A percentile compares a stretch with the other conserved stretches of the same genome.
phyloP scores from a whole-genome alignment of 1,140 invertebrate species.

The Aphaenogaster rudis region DNA sequence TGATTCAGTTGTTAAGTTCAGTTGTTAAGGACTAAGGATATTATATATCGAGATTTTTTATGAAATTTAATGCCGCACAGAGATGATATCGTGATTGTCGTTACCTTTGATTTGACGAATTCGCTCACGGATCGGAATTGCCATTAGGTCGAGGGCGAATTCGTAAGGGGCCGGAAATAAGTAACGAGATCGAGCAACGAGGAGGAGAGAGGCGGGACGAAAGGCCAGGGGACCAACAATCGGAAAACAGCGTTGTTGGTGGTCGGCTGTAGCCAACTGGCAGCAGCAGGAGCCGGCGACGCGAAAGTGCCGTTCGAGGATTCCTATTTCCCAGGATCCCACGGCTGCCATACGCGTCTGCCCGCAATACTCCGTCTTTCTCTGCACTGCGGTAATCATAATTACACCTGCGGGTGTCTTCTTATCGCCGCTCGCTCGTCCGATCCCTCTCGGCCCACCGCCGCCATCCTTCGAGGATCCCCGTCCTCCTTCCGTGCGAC shows the following conservation, averaged over 20 bases:
- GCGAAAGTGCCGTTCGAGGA: slow-evolving; percentile 85
- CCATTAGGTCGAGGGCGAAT: slow-evolving; percentile 21
- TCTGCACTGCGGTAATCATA: slow-evolving; percentile 84
- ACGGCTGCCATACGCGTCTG: slow-evolving; percentile 83
- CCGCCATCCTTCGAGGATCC: slow-evolving; percentile 71
- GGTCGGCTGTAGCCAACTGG: slow-evolving; percentile 69
- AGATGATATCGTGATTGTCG: neutral
- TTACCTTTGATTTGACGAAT: slow-evolving; percentile 4
- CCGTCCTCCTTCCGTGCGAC: slow-evolving; percentile 41
- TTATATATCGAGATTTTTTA: neutral
- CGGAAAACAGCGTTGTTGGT: slow-evolving; percentile 78
- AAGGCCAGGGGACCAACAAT: slow-evolving; percentile 79
- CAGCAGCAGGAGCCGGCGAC: slow-evolving; percentile 73
- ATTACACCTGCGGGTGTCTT: slow-evolving; percentile 85
- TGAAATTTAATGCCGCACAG: neutral
- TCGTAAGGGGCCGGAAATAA: slow-evolving; percentile 39
- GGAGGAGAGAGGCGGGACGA: slow-evolving; percentile 47
- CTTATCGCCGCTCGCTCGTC: slow-evolving; percentile 79
- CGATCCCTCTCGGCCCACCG: slow-evolving; percentile 66
- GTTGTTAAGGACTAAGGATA: too few species aligned
- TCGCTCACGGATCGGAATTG: slow-evolving; percentile 15
- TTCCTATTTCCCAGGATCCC: slow-evolving; percentile 85
- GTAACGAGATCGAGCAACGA: slow-evolving; percentile 19
- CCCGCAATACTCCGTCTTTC: slow-evolving; percentile 82
- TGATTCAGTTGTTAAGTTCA: neutral